Conservation (phyloP, 1,140 invertebrate species). For the Platyscapa corneri region DNA sequence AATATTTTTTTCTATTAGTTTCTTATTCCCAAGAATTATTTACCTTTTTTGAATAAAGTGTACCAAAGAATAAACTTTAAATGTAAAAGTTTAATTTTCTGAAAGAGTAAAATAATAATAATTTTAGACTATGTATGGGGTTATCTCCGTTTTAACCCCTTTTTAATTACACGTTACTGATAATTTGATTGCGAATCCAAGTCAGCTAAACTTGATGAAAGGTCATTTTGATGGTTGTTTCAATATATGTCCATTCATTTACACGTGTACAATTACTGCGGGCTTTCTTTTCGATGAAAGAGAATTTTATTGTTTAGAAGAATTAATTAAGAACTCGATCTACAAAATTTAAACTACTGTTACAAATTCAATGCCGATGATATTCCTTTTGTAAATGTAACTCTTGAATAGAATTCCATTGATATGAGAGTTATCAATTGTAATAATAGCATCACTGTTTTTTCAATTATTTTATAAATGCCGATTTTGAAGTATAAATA, state of each 20-base stretch:
- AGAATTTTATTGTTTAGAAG: neutral
- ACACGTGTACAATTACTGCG: neutral
- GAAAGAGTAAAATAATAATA: neutral
- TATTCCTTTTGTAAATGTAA: too few species aligned
- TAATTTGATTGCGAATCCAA: conserved; percentile 23
- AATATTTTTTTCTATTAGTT: too few species aligned
- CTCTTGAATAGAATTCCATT: too few species aligned
- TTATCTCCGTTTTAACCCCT: neutral
- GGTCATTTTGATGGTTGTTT: neutral
- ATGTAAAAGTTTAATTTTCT: neutral
- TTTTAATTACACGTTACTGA: neutral
- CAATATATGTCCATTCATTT: neutral
- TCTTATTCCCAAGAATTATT: too few species aligned
- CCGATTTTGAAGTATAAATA: too few species aligned
- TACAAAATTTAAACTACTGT: too few species aligned
- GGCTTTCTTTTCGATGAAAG: neutral
- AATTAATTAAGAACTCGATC: too few species aligned
- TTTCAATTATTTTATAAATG: too few species aligned
- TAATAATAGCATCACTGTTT: too few species aligned
- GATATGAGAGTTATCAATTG: too few species aligned
- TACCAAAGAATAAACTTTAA: neutral
- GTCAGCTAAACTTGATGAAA: too few species aligned
- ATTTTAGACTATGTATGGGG: neutral
- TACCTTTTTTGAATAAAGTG: neutral
- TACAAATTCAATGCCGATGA: too few species aligned